Base-by-base conservation (phyloP, 2,113 vertebrate species). In the Puntigrus tetrazona region DNA sequence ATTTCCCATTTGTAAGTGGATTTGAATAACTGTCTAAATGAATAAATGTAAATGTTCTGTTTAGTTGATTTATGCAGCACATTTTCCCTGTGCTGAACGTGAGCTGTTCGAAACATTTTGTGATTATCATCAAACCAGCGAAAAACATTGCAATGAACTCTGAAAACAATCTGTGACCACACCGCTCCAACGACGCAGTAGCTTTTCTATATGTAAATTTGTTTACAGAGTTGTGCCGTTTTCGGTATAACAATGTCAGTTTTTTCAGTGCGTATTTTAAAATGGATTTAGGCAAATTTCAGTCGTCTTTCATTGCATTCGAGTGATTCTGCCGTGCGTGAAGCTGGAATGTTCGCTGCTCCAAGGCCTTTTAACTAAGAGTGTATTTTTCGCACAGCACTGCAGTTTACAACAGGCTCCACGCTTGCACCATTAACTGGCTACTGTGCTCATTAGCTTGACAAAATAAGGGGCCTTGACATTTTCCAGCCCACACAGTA, bases 401-500 rank as follows among this genome's bases (percentile, higher is more conserved):
- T 67, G 84, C 69, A 76, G 80, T 88, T 83, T 83, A 88, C 80
- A 57, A 41, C 18, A 8, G 80, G 34, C 74, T 74, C 27, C 47
- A 10, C 6, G 25, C 65, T 55, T 85, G 75, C 16, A 7, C 80
- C 69, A 57, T 85, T 88, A 88, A 70, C 63, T 75, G 75, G 69
- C 63, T 82, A 85, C 59, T 20, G 52, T 79, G 84, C 81, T 85
- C 84, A 88, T 88, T 88, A 88, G 59, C 76, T 75, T 61, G 77
- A 80, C 69, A 85, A 85, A 83, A 85, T 75, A 78, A 55, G 34
- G 82, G 82, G 77, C 69, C 75, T 83, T 81, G 84, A 85, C 87
- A 86, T 83, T 86, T 85, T 61, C 76, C 81, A 83, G 69, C 87
- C 81, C 81, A 88, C 87, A 59, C 81, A 59, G 69, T 80, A 81